Conservation (phyloP, 2,113 vertebrate species). For the Entomyzon cyanotis region DNA sequence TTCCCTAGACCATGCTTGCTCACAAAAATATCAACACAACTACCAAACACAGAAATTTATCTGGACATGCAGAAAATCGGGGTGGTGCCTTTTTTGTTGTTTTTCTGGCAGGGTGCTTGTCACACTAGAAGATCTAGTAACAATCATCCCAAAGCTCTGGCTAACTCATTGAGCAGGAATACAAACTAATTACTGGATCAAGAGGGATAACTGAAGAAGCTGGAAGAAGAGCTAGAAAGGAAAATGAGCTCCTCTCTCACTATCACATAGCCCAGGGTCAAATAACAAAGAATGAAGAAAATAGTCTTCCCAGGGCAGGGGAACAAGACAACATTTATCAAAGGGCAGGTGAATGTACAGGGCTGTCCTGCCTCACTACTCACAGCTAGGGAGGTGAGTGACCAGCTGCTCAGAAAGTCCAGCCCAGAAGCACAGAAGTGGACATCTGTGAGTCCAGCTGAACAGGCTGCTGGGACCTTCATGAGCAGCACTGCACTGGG, state of each 20-base stretch:
- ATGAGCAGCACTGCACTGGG: fast-evolving
- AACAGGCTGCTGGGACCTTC: background rate
- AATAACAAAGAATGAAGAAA: background rate
- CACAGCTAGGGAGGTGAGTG: background rate
- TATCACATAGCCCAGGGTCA: background rate
- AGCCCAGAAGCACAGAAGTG: background rate
- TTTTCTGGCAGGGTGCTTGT: background rate
- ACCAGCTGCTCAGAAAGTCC: background rate
- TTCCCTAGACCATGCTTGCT: background rate
- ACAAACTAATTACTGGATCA: background rate
- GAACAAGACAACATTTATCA: background rate
- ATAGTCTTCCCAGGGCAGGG: background rate
- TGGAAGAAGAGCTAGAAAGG: background rate
- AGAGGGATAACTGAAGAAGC: background rate
- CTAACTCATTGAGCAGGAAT: background rate
- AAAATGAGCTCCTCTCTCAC: background rate
- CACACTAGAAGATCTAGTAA: background rate
- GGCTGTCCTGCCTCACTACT: background rate
- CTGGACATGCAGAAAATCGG: background rate
- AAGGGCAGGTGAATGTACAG: background rate
- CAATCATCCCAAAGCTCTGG: background rate
- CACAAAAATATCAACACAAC: background rate
- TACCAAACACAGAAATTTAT: background rate
- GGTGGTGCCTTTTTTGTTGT: background rate
- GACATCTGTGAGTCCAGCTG: background rate